Base-by-base conservation (phyloP, 2,888 invertebrate species). In the Podotricha telesiphe region DNA sequence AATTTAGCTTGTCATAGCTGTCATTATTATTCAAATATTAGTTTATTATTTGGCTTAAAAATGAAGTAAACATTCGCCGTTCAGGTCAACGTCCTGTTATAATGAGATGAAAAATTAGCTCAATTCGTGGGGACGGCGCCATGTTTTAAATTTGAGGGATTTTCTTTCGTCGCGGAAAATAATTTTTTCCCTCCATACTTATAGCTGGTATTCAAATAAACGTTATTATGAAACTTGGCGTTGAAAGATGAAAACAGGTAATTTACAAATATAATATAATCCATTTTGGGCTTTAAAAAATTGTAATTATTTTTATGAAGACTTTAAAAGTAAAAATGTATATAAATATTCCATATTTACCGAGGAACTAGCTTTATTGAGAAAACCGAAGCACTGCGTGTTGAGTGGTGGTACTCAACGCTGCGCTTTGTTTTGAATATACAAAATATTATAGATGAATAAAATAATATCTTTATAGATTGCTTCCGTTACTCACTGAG, bases 101-200 rank as follows among this genome's bases (percentile, higher is more conserved):
- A 68, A 68, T 63, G 68, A 62, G 55, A 56, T 51, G 65, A 68
- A 63, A 68, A 68, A 68, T 63, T 63, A 68, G 62, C 48, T 56
- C 68, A 55, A 56, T 65, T 47, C 53, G 53, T 53, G 56, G 55
- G 65, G 65, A 47, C 45, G 65, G 42, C 55, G 65, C 56, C 65
- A 47, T 56, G 53, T 56, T 55, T 65, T 45, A 65, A 65, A 65
- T 51, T 65, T 65, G 40, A 37, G 63, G 50, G 51, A 34, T 63
- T 63, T 51, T 37, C 63, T 50, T 20, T 63, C 42, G 11, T 47
- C 63, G n/a, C 15, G 40, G 63, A 51, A 63, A 63, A 40, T 51
- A 37, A 51, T 51, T 50, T 50, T 22, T 51, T 51, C 40, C 50
- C 37, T 20, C 2, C 20, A 63, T 37, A 40, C 50, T 28, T 61